Percentiles rank a stretch among this genome's conserved stretches.
These are phyloP conservation scores for Agrotis clavis DNA, from an alignment of 2,888 invertebrate species.

Conservation along the genomic window DNA sequence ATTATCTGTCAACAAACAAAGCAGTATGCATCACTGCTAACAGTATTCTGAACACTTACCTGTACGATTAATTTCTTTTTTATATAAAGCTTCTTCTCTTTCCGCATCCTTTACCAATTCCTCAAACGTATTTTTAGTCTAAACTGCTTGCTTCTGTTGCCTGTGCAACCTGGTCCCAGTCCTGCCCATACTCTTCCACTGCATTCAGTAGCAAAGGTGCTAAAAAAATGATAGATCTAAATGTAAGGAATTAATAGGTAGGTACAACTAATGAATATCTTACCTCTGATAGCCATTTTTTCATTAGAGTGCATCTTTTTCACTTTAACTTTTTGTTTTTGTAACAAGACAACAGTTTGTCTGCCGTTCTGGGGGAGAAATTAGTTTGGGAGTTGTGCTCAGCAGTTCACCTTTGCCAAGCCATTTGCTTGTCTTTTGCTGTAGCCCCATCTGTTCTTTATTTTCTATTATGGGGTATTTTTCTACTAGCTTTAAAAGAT, in stretches of 20 bases:
- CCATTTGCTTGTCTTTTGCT: no score
- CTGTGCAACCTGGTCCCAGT: conserved; percentile 1
- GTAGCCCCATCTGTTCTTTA: no score
- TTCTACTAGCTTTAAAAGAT: no score
- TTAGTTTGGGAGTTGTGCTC: conserved; percentile 2
- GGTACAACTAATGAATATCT: no score
- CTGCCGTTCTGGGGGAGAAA: conserved; percentile 1
- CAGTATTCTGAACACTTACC: background rate
- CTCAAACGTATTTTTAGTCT: background rate
- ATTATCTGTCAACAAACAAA: background rate
- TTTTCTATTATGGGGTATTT: no score
- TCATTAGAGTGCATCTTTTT: no score
- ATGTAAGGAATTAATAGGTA: no score
- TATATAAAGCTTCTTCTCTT: background rate
- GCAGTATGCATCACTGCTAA: no score
- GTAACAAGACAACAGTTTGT: background rate
- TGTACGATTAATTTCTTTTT: background rate
- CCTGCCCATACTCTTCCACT: background rate
- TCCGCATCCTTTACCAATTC: background rate
- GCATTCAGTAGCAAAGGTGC: background rate
- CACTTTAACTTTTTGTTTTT: conserved; percentile 1
- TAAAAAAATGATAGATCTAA: no score
- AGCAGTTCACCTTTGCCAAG: no score
- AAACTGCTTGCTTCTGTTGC: background rate
- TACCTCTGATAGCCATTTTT: no score